phyloP scores from a whole-genome alignment of 2,113 vertebrate species.

The Microtus ochrogaster region DNA sequence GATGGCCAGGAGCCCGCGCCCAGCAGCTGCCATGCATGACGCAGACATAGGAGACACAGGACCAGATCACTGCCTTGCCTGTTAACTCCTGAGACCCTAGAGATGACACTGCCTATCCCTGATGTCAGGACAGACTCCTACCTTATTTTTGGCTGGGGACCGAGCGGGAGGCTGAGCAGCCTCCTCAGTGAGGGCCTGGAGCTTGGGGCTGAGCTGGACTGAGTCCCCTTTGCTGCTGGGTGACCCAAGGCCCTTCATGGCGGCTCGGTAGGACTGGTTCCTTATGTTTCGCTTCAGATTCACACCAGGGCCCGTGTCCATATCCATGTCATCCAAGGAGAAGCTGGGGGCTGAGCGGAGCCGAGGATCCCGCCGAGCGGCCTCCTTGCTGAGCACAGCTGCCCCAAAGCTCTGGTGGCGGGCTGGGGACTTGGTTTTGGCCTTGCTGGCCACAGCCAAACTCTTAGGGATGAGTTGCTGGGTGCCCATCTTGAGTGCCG shows the following conservation, averaged over 20 bases:
- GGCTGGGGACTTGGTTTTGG: constrained; percentile 86
- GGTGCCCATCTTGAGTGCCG: constrained; percentile 88
- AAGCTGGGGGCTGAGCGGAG: constrained; percentile 75
- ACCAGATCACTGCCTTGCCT: too few species aligned
- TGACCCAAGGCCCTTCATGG: constrained; percentile 87
- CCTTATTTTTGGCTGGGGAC: constrained; percentile 84
- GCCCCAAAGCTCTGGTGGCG: constrained; percentile 92
- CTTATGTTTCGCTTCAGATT: constrained; percentile 90
- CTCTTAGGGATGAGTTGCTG: constrained; percentile 94
- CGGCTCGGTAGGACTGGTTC: constrained; percentile 94
- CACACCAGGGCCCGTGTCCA: constrained; percentile 75
- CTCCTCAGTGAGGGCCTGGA: constrained; percentile 86
- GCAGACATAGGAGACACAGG: fast-evolving
- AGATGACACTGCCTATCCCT: fast-evolving
- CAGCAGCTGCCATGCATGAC: fast-evolving
- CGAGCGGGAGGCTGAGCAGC: constrained; percentile 63
- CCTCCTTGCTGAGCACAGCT: constrained; percentile 78
- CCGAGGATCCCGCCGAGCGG: constrained; percentile 54
- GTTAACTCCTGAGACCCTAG: fast-evolving
- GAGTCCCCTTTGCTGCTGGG: background rate
- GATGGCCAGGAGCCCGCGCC: fast-evolving
- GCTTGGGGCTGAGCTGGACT: fast-evolving
- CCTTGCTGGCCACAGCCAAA: constrained; percentile 88
- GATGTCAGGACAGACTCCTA: background rate
- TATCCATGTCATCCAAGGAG: constrained; percentile 87